Evolutionary conservation across 2,797 vertebrate genomes (phyloP).

Genomic region (Labeo calbasu): DNA sequence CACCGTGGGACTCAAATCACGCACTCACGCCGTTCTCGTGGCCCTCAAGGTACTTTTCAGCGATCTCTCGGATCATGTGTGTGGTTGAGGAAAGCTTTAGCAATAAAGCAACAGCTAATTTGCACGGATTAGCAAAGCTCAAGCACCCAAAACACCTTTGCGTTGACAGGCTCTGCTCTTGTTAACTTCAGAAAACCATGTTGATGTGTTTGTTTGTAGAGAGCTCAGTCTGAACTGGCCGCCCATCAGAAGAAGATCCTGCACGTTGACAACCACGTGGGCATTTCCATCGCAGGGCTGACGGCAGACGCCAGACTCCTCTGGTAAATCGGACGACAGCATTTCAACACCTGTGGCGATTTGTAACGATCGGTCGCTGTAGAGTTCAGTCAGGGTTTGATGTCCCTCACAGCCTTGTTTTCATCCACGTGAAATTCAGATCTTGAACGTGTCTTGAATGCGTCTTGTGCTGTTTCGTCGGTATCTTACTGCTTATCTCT

Average conservation of each 20-base stretch:
- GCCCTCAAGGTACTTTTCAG: conserved; percentile 86
- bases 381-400: too few species aligned
- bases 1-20: conserved; percentile 95
- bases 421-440: neutral
- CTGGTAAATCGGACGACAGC: conserved; percentile 75
- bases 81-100: neutral
- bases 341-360: too few species aligned
- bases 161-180: too few species aligned
- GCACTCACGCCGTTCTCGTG: conserved; percentile 90
- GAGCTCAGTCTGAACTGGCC: conserved; percentile 96
- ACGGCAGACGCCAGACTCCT: conserved; percentile 94
- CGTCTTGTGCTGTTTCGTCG: neutral
- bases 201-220: conserved; percentile 71
- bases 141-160: too few species aligned
- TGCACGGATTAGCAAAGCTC: too few species aligned
- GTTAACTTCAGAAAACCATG: neutral
- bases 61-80: fast-evolving
- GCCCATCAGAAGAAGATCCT: conserved; percentile 99
- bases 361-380: too few species aligned
- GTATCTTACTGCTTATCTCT: neutral
- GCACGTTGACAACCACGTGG: conserved; percentile 95
- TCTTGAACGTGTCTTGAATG: neutral
- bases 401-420: neutral
- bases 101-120: too few species aligned
- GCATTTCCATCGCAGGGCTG: conserved; percentile 96